These are phyloP conservation scores for Rhodinocichla rosea DNA, from an alignment of 2,113 vertebrate species.

Conservation along the genomic window DNA sequence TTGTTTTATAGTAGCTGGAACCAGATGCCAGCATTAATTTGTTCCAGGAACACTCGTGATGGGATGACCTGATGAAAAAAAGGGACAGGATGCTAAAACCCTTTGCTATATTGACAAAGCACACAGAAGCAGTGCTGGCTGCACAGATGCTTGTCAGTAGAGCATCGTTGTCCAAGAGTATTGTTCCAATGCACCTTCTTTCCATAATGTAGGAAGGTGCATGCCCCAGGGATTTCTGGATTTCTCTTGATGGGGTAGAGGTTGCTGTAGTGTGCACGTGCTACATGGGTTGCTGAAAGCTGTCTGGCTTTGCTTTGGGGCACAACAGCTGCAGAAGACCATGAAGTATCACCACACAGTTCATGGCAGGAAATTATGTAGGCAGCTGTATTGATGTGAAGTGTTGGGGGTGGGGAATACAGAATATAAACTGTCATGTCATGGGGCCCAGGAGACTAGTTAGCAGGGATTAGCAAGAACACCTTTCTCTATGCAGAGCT, in stretches of 20 bases:
- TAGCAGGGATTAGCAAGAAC: not conserved
- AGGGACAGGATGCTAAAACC: not conserved
- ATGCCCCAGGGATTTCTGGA: not conserved
- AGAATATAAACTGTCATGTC: not conserved
- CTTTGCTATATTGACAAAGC: not conserved
- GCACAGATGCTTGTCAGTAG: not conserved
- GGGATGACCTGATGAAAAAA: not conserved
- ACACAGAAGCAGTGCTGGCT: not conserved
- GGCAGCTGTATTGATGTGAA: not conserved
- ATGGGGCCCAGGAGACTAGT: not conserved
- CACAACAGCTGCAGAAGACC: not conserved
- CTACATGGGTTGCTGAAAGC: not conserved
- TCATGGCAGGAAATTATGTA: conserved; percentile 6
- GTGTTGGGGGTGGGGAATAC: not conserved
- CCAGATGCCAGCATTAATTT: not conserved
- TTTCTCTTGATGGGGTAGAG: not conserved
- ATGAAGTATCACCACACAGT: not conserved
- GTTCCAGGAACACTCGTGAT: not conserved
- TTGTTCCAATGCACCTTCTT: not conserved
- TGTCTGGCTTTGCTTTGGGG: not conserved
- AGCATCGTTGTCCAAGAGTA: not conserved
- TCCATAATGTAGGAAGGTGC: not conserved
- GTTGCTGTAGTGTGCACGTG: not conserved
- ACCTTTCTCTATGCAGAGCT: not conserved
- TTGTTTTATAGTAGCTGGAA: not conserved